Percentiles rank a stretch among this genome's conserved stretches.
Evolutionary conservation across 64 coral and sea anemone species (phyloP).

Genomic region (Montipora foliosa): DNA sequence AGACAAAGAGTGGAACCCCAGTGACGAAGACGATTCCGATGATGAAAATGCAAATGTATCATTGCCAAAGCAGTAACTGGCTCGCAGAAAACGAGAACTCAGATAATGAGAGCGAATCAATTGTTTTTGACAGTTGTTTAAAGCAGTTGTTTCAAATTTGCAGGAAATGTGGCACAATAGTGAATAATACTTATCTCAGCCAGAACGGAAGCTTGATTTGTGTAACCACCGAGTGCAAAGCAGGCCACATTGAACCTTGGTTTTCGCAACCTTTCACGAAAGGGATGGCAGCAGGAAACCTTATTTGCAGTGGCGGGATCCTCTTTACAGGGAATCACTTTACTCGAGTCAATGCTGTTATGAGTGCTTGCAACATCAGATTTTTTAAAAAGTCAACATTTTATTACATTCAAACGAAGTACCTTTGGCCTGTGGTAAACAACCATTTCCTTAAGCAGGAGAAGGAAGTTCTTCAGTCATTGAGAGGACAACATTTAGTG

Average conservation of each 20-base stretch:
- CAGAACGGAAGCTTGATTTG: neutral
- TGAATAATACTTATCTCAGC: neutral
- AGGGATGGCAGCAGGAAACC: constrained; percentile 24
- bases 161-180: neutral
- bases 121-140: constrained; percentile 33
- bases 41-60: neutral
- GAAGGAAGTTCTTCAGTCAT: constrained; percentile 3
- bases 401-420: constrained; percentile 16
- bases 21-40: constrained; percentile 13
- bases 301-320: constrained; percentile 16
- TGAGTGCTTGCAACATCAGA: constrained; percentile 17
- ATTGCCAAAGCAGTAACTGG: neutral
- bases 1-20: constrained; percentile 2
- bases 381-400: neutral
- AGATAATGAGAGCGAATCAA: neutral
- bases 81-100: neutral
- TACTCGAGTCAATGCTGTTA: neutral
- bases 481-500: neutral
- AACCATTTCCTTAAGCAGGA: neutral
- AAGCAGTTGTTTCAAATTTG: neutral
- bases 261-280: neutral
- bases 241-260: constrained; percentile 12
- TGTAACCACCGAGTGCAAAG: constrained; percentile 21
- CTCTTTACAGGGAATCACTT: constrained; percentile 28
- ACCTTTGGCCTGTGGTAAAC: constrained; percentile 17